Base-by-base conservation (phyloP, 1,140 invertebrate species). In the Cotesia chilonis region DNA sequence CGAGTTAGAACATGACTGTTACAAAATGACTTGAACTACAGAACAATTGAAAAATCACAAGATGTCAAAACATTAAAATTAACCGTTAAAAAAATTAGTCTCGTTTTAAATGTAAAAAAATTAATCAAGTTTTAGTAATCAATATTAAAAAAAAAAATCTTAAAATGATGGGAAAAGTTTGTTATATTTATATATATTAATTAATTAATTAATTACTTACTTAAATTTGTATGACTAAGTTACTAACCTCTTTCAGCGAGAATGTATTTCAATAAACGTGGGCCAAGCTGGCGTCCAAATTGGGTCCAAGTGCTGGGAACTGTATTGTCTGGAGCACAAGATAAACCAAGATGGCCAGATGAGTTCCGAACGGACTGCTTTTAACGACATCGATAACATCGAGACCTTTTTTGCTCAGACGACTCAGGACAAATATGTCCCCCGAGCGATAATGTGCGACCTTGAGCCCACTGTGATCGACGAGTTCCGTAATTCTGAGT, bases 401-500 rank as follows among this genome's bases (percentile, higher is more conserved):
- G 68, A 72, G 35, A 72, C 71, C 12, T 72, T 72, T 47, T 72
- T 72, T 65, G 68, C 65, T 51, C 65, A 72, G 37, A 72, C 71
- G 63, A 65, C 65, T 20, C 54, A 65, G 9, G 71, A 65, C 17
- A 72, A 72, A 66, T 65, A 72, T 41, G 71, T 72, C 12, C 71
- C 71, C 35, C 65, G 71, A 28, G 71, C 71, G 52, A 65, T 72
- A 14, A 68, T 72, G 12, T 68, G 67, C 28, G 71, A 72, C 36
- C 68, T 72, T 35, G 71, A 72, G 35, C 71, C 71, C 9, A 72
- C 71, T 3, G 71, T 72, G 7, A 65, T 72, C 17, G 71, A 63
- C 80, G 94, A 95, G 87, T 92, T 95, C 57, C 90, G 94, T 73
- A 94, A 92, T 69, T 94, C 93, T 73, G 93, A 92, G 67, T 95